Base-by-base conservation (phyloP, 2,113 vertebrate species). In the Hippocampus mohnikei region DNA sequence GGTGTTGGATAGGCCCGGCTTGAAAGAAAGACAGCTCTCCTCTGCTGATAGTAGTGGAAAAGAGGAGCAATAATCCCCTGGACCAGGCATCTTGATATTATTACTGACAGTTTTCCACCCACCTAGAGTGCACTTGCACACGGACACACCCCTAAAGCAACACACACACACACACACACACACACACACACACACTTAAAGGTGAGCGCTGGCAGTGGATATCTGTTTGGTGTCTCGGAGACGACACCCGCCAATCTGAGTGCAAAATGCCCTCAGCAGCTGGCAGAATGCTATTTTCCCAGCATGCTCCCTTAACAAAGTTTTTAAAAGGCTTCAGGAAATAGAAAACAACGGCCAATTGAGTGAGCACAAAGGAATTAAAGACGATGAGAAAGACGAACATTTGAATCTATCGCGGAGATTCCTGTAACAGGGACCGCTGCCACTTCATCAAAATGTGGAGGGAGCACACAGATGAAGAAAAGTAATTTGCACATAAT, bases 281-380 rank as follows among this genome's bases (percentile, higher is more conserved):
- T 78, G 74, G 80, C 73, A 82, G 74, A 82, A 88, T 85, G 82
- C 83, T 88, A 93, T 93, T 92, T 93, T 91, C 91, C 77, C 92
- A 92, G 90, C 92, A 89, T 66, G 92, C 67, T 76, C 75, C 78
- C 84, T 93, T 92, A 91, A 92, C 88, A 87, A 88, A 88, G 84
- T 89, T 88, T n/a, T 79, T 37, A 11, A 0, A 72, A 85, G 81
- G 80, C 82, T 83, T 71, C 63, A 53, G 78, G 77, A 84, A 64
- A 40, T 11, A 66, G 48, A 52, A 41, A 41, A 27, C 5, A 11
- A 25, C 16, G 9, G 29, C 8, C 37, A 37, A 10, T 12, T 6
- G 41, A 29, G 13, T 12, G 16, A 27, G 42, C 20, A 33, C 7
- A 41, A 44, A 44, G 61, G 70, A 67, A 44, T 16, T 3, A 33